Percentiles rank a stretch among this genome's conserved stretches.
phyloP scores from a whole-genome alignment of 2,113 vertebrate genomes.

The Myotis davidii region DNA sequence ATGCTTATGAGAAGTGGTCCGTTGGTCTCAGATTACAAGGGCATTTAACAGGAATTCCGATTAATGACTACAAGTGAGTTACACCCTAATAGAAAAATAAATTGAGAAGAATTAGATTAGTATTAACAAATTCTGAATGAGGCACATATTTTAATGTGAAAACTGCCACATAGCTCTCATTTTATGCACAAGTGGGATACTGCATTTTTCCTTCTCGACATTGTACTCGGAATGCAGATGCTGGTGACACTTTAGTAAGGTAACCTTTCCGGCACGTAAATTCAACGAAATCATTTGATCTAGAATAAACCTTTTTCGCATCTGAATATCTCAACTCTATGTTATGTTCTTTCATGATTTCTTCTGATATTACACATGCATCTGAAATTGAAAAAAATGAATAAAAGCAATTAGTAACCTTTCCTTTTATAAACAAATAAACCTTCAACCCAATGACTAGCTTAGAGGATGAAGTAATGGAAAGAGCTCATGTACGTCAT shows the following conservation, averaged over 20 bases:
- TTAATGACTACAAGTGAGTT: background rate
- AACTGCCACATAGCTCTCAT: too few species aligned
- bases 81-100: background rate
- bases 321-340: rapidly evolving
- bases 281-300: rapidly evolving
- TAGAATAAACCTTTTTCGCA: rapidly evolving
- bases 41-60: background rate
- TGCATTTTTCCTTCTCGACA: background rate
- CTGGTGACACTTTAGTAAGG: rapidly evolving
- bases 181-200: background rate
- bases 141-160: background rate
- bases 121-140: background rate
- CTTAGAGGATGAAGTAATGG: too few species aligned
- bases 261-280: rapidly evolving
- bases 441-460: too few species aligned
- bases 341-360: background rate
- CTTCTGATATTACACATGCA: constrained; percentile 19
- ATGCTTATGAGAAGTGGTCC: background rate
- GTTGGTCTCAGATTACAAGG: background rate
- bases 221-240: rapidly evolving
- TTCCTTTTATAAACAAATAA: too few species aligned
- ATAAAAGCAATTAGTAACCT: too few species aligned
- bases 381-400: constrained; percentile 13
- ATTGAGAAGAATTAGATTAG: background rate
- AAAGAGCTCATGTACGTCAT: too few species aligned